Conservation (phyloP, 1,140 invertebrate genomes). For the Heliconius hermathena region DNA sequence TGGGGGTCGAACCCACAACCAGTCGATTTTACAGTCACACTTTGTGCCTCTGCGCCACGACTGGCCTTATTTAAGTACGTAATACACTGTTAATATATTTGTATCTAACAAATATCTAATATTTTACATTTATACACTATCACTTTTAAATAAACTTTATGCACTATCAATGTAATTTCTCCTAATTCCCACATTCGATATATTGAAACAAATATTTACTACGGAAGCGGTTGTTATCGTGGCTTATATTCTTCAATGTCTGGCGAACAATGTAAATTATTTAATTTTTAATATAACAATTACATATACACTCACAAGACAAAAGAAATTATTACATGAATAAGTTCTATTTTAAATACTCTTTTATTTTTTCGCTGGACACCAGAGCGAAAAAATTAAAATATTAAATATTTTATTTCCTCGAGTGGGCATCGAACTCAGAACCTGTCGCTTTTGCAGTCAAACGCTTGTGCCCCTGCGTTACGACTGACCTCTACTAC, state of each 20-base stretch:
- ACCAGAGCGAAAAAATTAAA: too few species aligned
- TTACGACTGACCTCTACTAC: too few species aligned
- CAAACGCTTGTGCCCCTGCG: too few species aligned
- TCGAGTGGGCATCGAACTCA: too few species aligned
- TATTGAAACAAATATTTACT: constrained; percentile 55
- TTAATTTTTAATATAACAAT: neutral
- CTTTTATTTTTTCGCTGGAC: too few species aligned
- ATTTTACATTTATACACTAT: neutral
- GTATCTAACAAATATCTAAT: neutral
- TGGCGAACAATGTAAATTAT: neutral
- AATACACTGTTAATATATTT: neutral
- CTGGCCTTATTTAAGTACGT: neutral
- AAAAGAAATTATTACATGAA: too few species aligned
- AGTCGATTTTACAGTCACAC: too few species aligned
- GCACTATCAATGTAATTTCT: neutral
- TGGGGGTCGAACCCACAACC: too few species aligned
- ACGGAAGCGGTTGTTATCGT: constrained; percentile 24
- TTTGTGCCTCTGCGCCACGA: too few species aligned
- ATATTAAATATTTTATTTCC: too few species aligned
- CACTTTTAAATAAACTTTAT: neutral
- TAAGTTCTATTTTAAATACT: too few species aligned
- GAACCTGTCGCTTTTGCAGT: too few species aligned
- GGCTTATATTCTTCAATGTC: constrained; percentile 13
- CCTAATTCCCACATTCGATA: constrained; percentile 60
- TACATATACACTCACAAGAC: neutral